Percentiles rank a stretch among this genome's conserved stretches.
These are phyloP conservation scores for Aldabrachelys gigantea DNA, from an alignment of 2,113 vertebrate genomes.

Conservation along the genomic window DNA sequence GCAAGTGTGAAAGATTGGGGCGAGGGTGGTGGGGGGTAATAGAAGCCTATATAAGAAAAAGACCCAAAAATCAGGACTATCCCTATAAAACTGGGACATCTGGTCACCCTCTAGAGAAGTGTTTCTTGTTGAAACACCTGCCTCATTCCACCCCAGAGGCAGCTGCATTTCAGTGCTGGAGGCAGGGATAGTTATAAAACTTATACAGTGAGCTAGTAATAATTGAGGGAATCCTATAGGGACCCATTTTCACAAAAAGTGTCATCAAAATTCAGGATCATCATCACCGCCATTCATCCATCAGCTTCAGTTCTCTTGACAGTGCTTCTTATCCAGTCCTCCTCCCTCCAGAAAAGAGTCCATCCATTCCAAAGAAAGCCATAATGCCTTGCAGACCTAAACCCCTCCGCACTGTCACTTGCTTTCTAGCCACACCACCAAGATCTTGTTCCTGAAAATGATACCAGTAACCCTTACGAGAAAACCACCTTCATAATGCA, in stretches of 20 bases:
- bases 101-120: background rate
- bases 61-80: too few species aligned
- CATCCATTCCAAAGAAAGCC: background rate
- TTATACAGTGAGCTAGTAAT: background rate
- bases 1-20: too few species aligned
- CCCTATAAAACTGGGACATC: too few species aligned
- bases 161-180: background rate
- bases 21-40: too few species aligned
- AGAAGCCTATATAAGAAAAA: too few species aligned
- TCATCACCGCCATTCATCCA: background rate
- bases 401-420: background rate
- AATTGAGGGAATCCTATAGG: slow-evolving; percentile 7
- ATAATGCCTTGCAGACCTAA: background rate
- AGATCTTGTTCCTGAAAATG: background rate
- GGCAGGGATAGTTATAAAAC: background rate
- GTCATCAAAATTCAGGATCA: background rate
- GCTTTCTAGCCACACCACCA: background rate
- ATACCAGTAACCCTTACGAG: background rate
- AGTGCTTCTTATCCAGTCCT: background rate
- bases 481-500: background rate
- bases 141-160: slow-evolving; percentile 8
- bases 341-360: accelerated
- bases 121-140: background rate
- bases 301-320: background rate
- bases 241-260: slow-evolving; percentile 28